phyloP scores from a whole-genome alignment of 2,888 invertebrate genomes.

The Erynnis tages region DNA sequence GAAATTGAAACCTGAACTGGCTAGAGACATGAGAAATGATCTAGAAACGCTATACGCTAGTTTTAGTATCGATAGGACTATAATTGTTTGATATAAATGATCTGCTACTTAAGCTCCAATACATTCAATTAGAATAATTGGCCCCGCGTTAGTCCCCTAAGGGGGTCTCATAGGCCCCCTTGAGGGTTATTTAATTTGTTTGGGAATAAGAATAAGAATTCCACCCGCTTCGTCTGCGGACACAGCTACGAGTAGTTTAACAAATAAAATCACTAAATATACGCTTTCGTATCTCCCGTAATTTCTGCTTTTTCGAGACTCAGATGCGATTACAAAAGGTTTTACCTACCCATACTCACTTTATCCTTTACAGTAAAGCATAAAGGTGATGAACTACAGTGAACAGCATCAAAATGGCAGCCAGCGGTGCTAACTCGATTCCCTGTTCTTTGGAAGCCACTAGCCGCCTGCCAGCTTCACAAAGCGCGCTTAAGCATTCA shows the following conservation, averaged over 20 bases:
- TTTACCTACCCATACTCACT: neutral
- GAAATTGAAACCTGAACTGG: conserved; percentile 12
- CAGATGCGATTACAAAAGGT: no score
- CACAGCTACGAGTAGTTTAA: no score
- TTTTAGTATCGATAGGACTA: neutral
- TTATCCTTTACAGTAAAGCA: neutral
- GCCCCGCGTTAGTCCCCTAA: no score
- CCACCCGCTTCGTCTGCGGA: no score
- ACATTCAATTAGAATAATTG: no score
- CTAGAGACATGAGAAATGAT: conserved; percentile 1
- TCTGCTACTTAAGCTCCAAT: no score
- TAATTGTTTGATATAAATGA: neutral
- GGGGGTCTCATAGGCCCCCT: no score
- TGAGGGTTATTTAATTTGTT: no score
- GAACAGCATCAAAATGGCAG: conserved; percentile 10
- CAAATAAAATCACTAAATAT: no score
- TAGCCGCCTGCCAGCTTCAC: conserved; percentile 3
- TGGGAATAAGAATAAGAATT: no score
- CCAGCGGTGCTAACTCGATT: conserved; percentile 3
- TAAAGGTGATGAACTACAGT: neutral
- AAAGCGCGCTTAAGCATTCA: conserved; percentile 2
- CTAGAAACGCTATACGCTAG: neutral
- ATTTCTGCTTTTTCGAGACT: no score
- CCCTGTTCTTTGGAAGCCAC: neutral
- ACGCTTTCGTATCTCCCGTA: no score